Evolutionary conservation across 2,113 vertebrate species (phyloP).

Genomic region (Neopipo cinnamomea): DNA sequence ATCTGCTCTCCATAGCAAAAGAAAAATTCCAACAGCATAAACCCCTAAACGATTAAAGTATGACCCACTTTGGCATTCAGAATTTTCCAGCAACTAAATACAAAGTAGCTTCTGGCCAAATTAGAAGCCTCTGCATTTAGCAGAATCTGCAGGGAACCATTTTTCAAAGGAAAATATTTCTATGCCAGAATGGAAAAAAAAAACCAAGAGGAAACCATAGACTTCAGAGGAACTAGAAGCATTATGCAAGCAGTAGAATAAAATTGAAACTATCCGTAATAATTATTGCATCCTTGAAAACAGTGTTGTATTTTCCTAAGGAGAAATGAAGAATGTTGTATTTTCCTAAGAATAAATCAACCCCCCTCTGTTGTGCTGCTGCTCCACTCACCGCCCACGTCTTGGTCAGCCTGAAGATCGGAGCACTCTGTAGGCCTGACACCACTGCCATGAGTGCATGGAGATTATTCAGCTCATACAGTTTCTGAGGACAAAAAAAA

Average conservation of each 20-base stretch:
- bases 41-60: not conserved
- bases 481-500: constrained; percentile 78
- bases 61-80: not conserved
- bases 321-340: not conserved
- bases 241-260: not conserved
- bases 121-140: constrained; percentile 13
- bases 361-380: not conserved
- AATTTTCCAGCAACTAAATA: constrained; percentile 51
- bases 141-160: constrained; percentile 22
- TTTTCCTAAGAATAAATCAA: not conserved
- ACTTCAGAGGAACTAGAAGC: not conserved
- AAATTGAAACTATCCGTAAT: not conserved
- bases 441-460: constrained; percentile 98
- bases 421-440: constrained; percentile 93
- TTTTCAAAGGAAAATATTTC: constrained; percentile 56
- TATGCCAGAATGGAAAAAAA: not conserved
- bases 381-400: constrained; percentile 94
- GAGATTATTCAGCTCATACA: constrained; percentile 96
- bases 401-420: constrained; percentile 95
- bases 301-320: not conserved
- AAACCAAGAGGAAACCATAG: not conserved
- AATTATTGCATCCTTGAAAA: not conserved
- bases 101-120: constrained; percentile 41
- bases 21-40: constrained; percentile 11
- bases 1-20: constrained; percentile 14